These are phyloP conservation scores for Morone chrysops DNA, from an alignment of 2,113 vertebrate genomes.

Conservation along the genomic window DNA sequence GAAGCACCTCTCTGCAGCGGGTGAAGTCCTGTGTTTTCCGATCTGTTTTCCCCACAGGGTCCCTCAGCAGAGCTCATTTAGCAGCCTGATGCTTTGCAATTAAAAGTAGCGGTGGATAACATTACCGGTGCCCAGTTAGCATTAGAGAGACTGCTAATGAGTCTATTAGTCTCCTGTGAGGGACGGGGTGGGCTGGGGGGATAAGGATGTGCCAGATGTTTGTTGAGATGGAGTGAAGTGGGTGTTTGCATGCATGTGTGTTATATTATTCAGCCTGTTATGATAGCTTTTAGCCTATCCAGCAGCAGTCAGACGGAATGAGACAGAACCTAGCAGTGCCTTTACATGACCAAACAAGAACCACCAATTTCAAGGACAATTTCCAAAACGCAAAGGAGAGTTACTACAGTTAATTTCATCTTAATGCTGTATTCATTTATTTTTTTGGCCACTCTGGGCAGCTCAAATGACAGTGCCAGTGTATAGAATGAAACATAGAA, in stretches of 20 bases:
- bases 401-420: not conserved
- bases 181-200: conserved; percentile 35
- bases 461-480: not conserved
- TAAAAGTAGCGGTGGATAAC: conserved; percentile 71
- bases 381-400: not conserved
- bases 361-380: not conserved
- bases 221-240: conserved; percentile 65
- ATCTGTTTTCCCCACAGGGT: conserved; percentile 71
- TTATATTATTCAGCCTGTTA: not conserved
- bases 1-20: conserved; percentile 54
- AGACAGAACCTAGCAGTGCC: not conserved
- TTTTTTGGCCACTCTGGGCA: not conserved
- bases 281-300: not conserved
- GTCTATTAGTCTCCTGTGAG: conserved; percentile 81
- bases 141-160: conserved; percentile 76
- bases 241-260: conserved; percentile 23
- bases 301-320: not conserved
- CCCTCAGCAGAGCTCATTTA: conserved; percentile 74
- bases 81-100: conserved; percentile 77
- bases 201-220: conserved; percentile 76
- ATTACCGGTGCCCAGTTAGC: conserved; percentile 69
- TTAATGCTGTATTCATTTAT: not conserved
- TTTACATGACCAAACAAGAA: not conserved
- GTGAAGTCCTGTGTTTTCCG: conserved; percentile 54
- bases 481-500: too few species aligned